Evolutionary conservation across 2,888 invertebrate species (phyloP), one percentile per base, ranked within the genome.

Genomic region (Andrena fulva): DNA sequence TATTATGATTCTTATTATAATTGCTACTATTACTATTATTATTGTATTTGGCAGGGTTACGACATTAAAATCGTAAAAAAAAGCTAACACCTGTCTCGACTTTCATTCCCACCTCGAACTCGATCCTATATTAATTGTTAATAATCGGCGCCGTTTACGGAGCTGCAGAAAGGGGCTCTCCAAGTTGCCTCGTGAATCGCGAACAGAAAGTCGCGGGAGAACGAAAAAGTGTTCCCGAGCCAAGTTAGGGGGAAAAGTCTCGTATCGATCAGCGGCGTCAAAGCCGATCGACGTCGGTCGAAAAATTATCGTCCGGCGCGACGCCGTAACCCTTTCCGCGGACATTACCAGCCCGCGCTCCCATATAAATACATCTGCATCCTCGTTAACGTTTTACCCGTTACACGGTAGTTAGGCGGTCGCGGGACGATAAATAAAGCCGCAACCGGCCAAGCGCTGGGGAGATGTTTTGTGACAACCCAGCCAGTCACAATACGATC

Each of bases 31-130:
- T 89, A 88, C 83, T 89, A 89, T 86, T 88, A 89, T 89, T 91
- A 90, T 91, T 94, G 93, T 93, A 93, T 93, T 93, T 93, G 94
- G 94, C 93, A 93, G 93, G 94, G 94, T 93, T 93, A 93, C 92
- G 91, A 94, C 89, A 93, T 92, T 92, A 93, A 93, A 93, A 92
- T 75, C 87, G 87, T 88, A 86, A 89, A 89, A 89, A 86, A 89
- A 88, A 20, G 31, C 33, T 48, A 8, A 27, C 20, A 3, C 2
- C 8, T 29, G 52, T 48, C 70, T 24, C 50, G 27, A 31, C 16
- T 33, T 70, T 52, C 69, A 35, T 35, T 59, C 33, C 20, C 20
- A 35, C 52, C 35, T 29, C 5, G 1, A 31, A 8, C 60, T n/a
- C 7, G 10, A 10, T 66, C 27, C 35, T 33, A 8, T 3, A 27